Base-by-base conservation (phyloP, 1,140 invertebrate genomes). In the Ceratitis capitata region DNA sequence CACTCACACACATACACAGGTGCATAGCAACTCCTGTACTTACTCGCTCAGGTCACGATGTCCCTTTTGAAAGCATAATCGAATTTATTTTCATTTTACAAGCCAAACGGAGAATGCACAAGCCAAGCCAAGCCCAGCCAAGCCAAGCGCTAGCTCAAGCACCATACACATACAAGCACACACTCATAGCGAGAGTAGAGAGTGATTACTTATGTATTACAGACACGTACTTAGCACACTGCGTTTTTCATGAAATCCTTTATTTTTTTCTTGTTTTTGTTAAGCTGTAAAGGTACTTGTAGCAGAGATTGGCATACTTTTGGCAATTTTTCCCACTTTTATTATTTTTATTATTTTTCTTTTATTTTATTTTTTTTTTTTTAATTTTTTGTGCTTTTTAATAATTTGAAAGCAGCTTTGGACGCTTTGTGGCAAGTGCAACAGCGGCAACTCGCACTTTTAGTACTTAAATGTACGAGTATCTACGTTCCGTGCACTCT, bases 191-290 rank as follows among this genome's bases (percentile, higher is more conserved):
- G n/a, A n/a, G n/a, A n/a, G 14, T 19, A 23, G 45, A 9, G 32
- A n/a, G 32, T 23, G 10, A 78, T 23, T 45, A 78, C 69, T 78
- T 78, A 78, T 45, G 69, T 26, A 78, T 78, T 78, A 78, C 69
- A n/a, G n/a, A 78, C 69, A 78, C 69, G 69, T 78, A 78, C 69
- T 78, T 78, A 78, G 23, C 69, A 78, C 69, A 78, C 69, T 78
- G 69, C 69, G 69, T 78, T 78, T 78, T 78, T 78, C 39, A 45
- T 78, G 39, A 78, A 78, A 78, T 78, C 69, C 69, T 14, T 45
- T 78, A 45, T n/a, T n/a, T n/a, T n/a, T n/a, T n/a, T n/a, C 39
- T 78, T 45, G 32, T 42, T n/a, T n/a, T n/a, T n/a, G n/a, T n/a
- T n/a, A n/a, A n/a, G n/a, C n/a, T n/a, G n/a, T n/a, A n/a, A n/a